Conservation (phyloP, 2,888 invertebrate genomes). For the Lamproptera curius region DNA sequence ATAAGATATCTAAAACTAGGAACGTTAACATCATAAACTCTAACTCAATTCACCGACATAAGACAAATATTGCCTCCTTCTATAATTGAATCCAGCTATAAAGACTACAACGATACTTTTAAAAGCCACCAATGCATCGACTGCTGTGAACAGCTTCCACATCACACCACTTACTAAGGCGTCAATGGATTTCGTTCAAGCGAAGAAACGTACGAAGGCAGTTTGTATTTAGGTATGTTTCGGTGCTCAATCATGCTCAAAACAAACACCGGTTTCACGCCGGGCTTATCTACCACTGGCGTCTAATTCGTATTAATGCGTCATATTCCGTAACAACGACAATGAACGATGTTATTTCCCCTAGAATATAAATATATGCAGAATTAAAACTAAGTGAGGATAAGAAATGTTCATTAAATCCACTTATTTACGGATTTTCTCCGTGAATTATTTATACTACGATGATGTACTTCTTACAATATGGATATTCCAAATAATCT, state of each 20-base stretch:
- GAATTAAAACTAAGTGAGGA: too few relatives aligned
- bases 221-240: background rate
- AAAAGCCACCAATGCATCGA: background rate
- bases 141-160: background rate
- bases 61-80: background rate
- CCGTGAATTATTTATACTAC: too few relatives aligned
- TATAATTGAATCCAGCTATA: background rate
- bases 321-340: conserved; percentile 29
- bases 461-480: too few relatives aligned
- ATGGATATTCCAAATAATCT: too few relatives aligned
- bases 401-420: too few relatives aligned
- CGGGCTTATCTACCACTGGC: conserved; percentile 37
- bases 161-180: background rate
- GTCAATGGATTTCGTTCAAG: background rate
- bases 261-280: conserved; percentile 25
- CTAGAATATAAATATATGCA: too few relatives aligned
- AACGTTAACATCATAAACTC: background rate
- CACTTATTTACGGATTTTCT: too few relatives aligned
- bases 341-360: conserved; percentile 32
- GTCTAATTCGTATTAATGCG: conserved; percentile 45
- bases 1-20: too few relatives aligned
- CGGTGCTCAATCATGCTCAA: conserved; percentile 31
- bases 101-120: background rate
- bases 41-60: background rate
- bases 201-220: background rate